phyloP scores from a whole-genome alignment of 1,140 invertebrate genomes.

The Adoxophyes honmai region DNA sequence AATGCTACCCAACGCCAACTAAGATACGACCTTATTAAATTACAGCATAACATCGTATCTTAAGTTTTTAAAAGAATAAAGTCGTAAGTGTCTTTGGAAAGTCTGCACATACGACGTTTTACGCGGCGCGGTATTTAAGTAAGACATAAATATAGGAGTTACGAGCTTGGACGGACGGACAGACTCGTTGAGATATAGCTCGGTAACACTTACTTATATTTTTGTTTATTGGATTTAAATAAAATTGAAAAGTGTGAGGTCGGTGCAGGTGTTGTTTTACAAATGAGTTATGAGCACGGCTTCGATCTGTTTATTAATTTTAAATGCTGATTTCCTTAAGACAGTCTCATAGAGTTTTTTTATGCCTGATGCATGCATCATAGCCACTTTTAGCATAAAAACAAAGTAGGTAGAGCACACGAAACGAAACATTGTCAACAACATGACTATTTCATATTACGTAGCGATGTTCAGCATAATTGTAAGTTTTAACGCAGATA shows the following conservation, averaged over 20 bases:
- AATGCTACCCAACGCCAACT: neutral
- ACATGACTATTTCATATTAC: too few species aligned
- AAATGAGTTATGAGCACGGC: slow-evolving; percentile 3
- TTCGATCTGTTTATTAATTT: too few species aligned
- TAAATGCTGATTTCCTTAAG: too few species aligned
- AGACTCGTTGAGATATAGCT: slow-evolving; percentile 13
- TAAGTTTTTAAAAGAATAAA: neutral
- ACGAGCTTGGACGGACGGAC: slow-evolving; percentile 21
- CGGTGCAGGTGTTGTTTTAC: neutral
- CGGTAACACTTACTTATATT: neutral
- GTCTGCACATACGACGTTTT: neutral
- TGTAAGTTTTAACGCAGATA: too few species aligned
- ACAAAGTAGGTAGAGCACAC: too few species aligned
- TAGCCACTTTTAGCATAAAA: too few species aligned
- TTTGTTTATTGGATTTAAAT: slow-evolving; percentile 12
- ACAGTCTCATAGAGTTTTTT: too few species aligned
- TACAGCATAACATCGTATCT: neutral
- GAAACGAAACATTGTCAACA: too few species aligned
- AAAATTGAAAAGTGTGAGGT: slow-evolving; percentile 13
- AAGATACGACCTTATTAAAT: neutral
- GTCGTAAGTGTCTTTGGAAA: neutral
- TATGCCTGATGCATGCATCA: too few species aligned
- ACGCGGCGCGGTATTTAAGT: slow-evolving; percentile 21
- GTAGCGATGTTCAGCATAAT: too few species aligned
- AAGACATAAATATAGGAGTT: slow-evolving; percentile 53